phyloP scores from a whole-genome alignment of 2,113 vertebrate genomes.

The Nestor notabilis region DNA sequence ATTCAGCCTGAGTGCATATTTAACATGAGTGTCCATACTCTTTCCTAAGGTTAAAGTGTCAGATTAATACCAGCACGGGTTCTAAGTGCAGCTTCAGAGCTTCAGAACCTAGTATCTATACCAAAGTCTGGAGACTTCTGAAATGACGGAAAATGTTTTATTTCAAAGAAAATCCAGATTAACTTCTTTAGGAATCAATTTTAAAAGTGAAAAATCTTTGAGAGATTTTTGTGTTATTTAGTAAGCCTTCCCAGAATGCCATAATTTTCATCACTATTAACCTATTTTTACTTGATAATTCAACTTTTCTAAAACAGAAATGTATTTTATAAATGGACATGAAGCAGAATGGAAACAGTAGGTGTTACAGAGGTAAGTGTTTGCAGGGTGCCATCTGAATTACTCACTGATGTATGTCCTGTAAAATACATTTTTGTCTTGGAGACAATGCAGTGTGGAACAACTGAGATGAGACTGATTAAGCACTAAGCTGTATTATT shows the following conservation, averaged over 20 bases:
- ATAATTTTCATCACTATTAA: background rate
- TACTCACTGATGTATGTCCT: background rate
- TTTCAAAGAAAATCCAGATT: background rate
- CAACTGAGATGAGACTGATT: background rate
- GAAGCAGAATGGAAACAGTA: background rate
- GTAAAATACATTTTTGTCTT: background rate
- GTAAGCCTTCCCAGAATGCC: background rate
- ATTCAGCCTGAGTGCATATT: background rate
- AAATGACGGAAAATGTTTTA: background rate
- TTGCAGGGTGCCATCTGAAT: background rate
- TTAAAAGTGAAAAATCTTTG: background rate
- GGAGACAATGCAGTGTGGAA: background rate
- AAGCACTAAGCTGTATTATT: background rate
- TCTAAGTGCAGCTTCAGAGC: background rate
- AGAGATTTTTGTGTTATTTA: background rate
- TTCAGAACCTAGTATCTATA: background rate
- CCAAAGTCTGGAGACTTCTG: background rate
- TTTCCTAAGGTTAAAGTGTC: background rate
- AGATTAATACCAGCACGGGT: background rate
- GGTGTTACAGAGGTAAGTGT: background rate
- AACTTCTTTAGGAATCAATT: background rate
- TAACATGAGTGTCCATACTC: background rate
- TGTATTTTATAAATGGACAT: background rate
- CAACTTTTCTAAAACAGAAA: background rate
- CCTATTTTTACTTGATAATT: background rate